phyloP scores from a whole-genome alignment of 2,113 vertebrate species.

The Xiphias gladius region DNA sequence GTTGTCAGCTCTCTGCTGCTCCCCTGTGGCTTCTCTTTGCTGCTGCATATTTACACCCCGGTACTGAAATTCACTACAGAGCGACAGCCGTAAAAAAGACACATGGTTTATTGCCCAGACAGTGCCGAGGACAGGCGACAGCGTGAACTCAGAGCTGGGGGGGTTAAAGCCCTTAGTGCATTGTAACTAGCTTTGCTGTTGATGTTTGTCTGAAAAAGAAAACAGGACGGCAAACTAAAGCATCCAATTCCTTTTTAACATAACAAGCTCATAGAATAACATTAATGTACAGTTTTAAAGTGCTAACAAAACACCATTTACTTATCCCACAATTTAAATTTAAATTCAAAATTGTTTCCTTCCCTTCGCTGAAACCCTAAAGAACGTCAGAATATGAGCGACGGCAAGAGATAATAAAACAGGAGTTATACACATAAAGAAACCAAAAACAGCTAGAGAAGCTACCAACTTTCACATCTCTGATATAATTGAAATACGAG shows the following conservation, averaged over 20 bases:
- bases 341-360: neutral
- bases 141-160: constrained; percentile 8
- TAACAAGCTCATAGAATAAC: constrained; percentile 3
- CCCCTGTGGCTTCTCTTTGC: constrained; percentile 26
- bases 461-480: neutral
- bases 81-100: constrained; percentile 46
- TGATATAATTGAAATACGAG: neutral
- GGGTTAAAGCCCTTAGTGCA: constrained; percentile 40
- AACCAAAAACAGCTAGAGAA: neutral
- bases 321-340: neutral
- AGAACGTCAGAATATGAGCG: constrained; percentile 2
- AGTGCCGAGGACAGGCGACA: constrained; percentile 57
- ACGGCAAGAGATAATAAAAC: constrained; percentile 12
- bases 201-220: neutral
- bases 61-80: neutral
- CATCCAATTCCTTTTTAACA: neutral
- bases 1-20: constrained; percentile 26
- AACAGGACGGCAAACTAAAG: constrained; percentile 22
- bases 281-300: constrained; percentile 6
- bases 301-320: neutral
- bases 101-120: constrained; percentile 64
- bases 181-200: constrained; percentile 12
- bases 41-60: neutral
- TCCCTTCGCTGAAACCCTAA: neutral
- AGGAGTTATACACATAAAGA: neutral